These are phyloP conservation scores for Grus americana DNA, from an alignment of 2,113 vertebrate genomes.

Conservation along the genomic window DNA sequence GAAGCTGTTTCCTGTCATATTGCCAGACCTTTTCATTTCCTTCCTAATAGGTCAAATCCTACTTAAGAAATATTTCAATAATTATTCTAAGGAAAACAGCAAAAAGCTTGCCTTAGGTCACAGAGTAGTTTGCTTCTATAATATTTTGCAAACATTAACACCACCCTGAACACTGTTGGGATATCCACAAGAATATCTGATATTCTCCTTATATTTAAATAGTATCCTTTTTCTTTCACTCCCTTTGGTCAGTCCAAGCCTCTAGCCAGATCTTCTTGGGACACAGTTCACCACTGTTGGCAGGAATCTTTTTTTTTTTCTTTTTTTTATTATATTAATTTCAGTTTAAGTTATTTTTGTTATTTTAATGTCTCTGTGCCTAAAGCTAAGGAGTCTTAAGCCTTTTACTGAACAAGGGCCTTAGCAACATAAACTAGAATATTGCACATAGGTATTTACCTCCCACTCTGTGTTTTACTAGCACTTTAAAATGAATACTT, in stretches of 20 bases:
- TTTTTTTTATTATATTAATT: not conserved
- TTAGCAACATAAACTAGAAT: not conserved
- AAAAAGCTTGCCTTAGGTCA: not conserved
- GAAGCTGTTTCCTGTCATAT: not conserved
- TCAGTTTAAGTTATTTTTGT: not conserved
- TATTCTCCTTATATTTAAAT: not conserved
- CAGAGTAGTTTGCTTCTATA: not conserved
- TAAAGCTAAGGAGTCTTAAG: not conserved
- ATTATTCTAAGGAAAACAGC: not conserved
- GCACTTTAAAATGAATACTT: not conserved
- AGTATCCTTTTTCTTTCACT: not conserved
- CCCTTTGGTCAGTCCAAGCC: not conserved
- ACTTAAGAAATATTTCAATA: not conserved
- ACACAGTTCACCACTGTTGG: not conserved
- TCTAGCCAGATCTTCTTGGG: not conserved
- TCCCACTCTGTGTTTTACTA: not conserved
- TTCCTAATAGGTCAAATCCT: not conserved
- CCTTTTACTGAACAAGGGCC: not conserved
- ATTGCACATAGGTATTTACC: not conserved
- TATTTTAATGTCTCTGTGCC: not conserved
- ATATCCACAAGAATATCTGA: not conserved
- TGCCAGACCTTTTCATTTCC: not conserved
- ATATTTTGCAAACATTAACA: not conserved
- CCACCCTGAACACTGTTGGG: not conserved
- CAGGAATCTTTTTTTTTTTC: not conserved